Evolutionary conservation across 2,888 invertebrate genomes (phyloP).

Genomic region (Euproctis similis): DNA sequence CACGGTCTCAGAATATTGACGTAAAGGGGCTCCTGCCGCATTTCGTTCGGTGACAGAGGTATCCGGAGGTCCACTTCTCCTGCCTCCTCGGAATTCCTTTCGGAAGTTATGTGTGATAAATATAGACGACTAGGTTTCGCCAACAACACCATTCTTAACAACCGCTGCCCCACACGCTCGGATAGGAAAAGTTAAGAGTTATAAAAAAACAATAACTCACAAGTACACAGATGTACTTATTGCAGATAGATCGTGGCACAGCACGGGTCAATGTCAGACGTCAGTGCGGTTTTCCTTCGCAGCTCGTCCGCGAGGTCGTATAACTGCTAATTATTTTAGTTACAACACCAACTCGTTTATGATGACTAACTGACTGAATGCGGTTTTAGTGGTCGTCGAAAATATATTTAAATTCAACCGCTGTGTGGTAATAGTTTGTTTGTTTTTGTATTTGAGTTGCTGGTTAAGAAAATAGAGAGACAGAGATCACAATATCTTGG

Average conservation of each 20-base stretch:
- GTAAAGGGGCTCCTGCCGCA: no score
- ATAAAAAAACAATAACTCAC: constrained; percentile 20
- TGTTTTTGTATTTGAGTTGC: constrained; percentile 14
- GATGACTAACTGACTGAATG: constrained; percentile 47
- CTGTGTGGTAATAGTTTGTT: constrained; percentile 20
- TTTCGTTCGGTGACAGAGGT: no score
- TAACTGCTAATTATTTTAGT: constrained; percentile 65
- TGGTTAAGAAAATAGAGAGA: constrained; percentile 4
- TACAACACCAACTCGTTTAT: constrained; percentile 47
- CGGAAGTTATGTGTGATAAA: no score
- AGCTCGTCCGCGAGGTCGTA: constrained; percentile 46
- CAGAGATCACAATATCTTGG: constrained; percentile 15
- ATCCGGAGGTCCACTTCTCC: no score
- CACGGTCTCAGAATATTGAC: no score
- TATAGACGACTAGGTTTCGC: no score
- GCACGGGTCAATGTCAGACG: constrained; percentile 58
- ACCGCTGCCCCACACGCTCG: constrained; percentile 23
- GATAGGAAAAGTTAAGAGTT: constrained; percentile 17
- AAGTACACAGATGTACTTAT: no score
- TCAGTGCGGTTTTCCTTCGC: constrained; percentile 54
- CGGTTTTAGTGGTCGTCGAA: constrained; percentile 48
- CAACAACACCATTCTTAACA: no score
- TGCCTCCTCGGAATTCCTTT: no score
- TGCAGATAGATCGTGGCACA: no score
- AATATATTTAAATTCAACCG: constrained; percentile 36